Evolutionary conservation across 2,888 invertebrate genomes (phyloP), one percentile per base, ranked within the genome.

Genomic region (Xanthostigma xanthostigma): DNA sequence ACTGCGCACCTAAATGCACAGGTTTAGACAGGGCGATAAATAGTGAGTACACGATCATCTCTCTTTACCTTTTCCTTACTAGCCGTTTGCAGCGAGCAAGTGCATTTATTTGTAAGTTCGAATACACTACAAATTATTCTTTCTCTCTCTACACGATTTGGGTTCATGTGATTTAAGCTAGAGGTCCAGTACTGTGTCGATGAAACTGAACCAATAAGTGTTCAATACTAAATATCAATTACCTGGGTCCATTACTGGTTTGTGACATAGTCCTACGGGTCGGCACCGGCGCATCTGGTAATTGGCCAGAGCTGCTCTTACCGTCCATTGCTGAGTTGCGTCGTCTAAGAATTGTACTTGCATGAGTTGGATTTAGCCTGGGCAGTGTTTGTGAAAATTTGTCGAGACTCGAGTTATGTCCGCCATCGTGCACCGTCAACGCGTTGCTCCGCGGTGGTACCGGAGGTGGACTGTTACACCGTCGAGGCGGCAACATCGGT

Each of bases 401-500:
- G 40, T 51, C 53, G 11, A 37, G 41, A 9, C n/a, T 36, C 11
- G 44, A 46, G 17, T 47, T 46, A 33, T 50, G 47, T 47, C 36
- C 44, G 48, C 35, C 48, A 49, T 40, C 44, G 49, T 44, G 49
- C 36, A 38, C 38, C 5, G 33, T 14, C 14, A 42, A 12, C 14
- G 46, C 46, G 49, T 64, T 62, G 43, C 68, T 63, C 56, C 80
- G 68, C 10, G 81, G 81, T 41, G 81, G 81, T 54, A 78, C 70
- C 45, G 81, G 81, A 9, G 82, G 80, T 38, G 81, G 79, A 56
- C 77, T 71, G 17, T 71, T 75, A 44, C 73, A 69, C 60, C 81
- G 81, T 50, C 82, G 71, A 8, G 80, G 82, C 45, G 82, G 84
- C 59, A 82, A 69, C 46, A 72, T 68, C n/a, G 83, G 82, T 46